Conservation (phyloP, 2,113 vertebrate genomes). For the Myiopsitta monachus region DNA sequence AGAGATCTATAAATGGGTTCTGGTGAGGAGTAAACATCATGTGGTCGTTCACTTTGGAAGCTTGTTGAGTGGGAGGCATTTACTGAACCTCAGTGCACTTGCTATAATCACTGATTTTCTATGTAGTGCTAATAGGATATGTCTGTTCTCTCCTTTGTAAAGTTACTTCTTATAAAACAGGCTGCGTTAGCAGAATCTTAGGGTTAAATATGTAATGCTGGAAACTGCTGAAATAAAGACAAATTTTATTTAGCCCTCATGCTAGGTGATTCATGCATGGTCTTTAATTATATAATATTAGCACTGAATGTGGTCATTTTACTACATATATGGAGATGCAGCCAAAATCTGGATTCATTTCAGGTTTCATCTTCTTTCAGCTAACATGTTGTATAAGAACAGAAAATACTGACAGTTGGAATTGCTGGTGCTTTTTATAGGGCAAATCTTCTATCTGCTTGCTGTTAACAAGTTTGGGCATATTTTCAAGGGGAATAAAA, state of each 20-base stretch:
- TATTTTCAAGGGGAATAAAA: not conserved
- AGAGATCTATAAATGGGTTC: conserved; percentile 77
- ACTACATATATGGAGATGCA: not conserved
- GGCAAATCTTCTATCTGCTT: not conserved
- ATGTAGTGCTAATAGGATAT: not conserved
- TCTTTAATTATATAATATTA: not conserved
- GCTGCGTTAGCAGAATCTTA: not conserved
- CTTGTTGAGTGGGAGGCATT: conserved; percentile 56
- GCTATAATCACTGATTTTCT: conserved; percentile 20
- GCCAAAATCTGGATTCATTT: not conserved
- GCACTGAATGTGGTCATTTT: not conserved
- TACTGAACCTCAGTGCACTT: conserved; percentile 7
- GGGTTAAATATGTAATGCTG: not conserved
- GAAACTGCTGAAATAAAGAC: not conserved
- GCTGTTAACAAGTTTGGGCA: not conserved
- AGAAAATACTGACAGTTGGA: not conserved
- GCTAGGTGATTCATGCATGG: not conserved
- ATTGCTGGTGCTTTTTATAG: not conserved
- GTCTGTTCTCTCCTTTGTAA: not conserved
- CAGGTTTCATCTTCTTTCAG: not conserved
- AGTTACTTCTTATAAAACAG: not conserved
- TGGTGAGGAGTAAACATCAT: conserved; percentile 74
- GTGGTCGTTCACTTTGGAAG: conserved; percentile 65
- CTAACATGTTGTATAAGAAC: not conserved
- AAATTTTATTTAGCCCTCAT: not conserved